Evolutionary conservation across 1,140 invertebrate species (phyloP), one percentile per base, ranked within the genome.

Genomic region (Cotesia vestalis): DNA sequence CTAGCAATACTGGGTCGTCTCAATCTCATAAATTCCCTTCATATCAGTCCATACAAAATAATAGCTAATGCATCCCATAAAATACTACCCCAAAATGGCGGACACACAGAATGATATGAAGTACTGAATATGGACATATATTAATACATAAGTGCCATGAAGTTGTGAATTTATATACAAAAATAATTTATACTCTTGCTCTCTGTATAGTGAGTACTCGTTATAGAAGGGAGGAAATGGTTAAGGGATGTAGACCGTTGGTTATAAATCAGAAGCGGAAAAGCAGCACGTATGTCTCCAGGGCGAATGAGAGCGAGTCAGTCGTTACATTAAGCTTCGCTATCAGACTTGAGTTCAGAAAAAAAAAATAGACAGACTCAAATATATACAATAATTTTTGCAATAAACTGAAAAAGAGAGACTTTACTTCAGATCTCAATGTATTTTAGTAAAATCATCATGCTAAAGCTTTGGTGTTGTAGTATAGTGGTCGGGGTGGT

Each of bases 201-300:
- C 4, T 60, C 59, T 60, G n/a, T 57, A 20, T n/a, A 17, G 5
- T 57, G 53, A 12, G 6, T 57, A 57, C 20, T 60, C 27, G 14
- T 27, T 14, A 20, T 35, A 9, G 59, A 60, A 60, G 59, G 59
- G 59, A 27, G 2, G 59, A 35, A 20, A 60, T 20, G n/a, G 20
- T 60, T 60, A 35, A 60, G 59, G 59, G 59, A 60, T 60, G 20
- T 14, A 60, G 9, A 20, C 17, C 59, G 20, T 1, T 60, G 11
- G 59, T 35, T 35, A 60, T 60, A 60, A 60, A 60, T 60, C 59
- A 60, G 59, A 27, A 60, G 12, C 14, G 59, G 17, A 34, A 35
- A 60, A 60, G 27, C 20, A 60, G 17, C 59, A 60, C 59, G 59
- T 60, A 60, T 20, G 59, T 60, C 59, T 60, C 17, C n/a, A 35